These are phyloP conservation scores for Rhynchophorus ferrugineus DNA, from an alignment of 1,140 invertebrate species.

Conservation along the genomic window DNA sequence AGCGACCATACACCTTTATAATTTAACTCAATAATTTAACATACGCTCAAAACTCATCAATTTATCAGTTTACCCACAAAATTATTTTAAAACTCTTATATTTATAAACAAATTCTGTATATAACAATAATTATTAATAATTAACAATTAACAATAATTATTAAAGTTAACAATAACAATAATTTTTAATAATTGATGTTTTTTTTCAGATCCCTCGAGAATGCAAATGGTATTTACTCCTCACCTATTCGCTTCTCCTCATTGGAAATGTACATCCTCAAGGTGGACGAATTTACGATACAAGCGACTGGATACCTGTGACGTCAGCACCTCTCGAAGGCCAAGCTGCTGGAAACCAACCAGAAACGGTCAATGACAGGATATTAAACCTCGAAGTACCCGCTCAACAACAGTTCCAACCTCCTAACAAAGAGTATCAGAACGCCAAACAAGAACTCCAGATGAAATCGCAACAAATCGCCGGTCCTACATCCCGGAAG, in stretches of 20 bases:
- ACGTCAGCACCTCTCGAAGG: conserved; percentile 20
- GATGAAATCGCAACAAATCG: conserved; percentile 20
- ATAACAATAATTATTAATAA: too few relatives aligned
- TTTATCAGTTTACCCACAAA: too few relatives aligned
- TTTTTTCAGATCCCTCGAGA: conserved; percentile 31
- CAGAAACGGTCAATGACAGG: conserved; percentile 42
- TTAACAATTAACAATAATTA: too few relatives aligned
- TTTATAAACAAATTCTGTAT: too few relatives aligned
- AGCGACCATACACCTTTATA: too few relatives aligned
- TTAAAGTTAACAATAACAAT: too few relatives aligned
- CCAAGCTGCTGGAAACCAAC: conserved; percentile 10
- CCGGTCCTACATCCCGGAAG: conserved; percentile 15
- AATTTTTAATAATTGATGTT: too few relatives aligned
- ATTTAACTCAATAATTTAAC: too few relatives aligned
- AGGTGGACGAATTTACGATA: conserved; percentile 30
- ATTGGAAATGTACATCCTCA: conserved; percentile 12
- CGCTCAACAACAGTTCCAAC: conserved; percentile 34
- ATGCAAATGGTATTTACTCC: conserved; percentile 12
- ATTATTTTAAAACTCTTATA: too few relatives aligned
- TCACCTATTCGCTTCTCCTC: conserved; percentile 11
- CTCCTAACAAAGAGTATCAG: conserved; percentile 38
- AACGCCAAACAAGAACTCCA: conserved; percentile 15
- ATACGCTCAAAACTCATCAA: too few relatives aligned
- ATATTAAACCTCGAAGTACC: conserved; percentile 44
- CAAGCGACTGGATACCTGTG: conserved; percentile 38